These are phyloP conservation scores for Osedax fenrisi DNA, from an alignment of 2,888 invertebrate genomes.

Conservation along the genomic window DNA sequence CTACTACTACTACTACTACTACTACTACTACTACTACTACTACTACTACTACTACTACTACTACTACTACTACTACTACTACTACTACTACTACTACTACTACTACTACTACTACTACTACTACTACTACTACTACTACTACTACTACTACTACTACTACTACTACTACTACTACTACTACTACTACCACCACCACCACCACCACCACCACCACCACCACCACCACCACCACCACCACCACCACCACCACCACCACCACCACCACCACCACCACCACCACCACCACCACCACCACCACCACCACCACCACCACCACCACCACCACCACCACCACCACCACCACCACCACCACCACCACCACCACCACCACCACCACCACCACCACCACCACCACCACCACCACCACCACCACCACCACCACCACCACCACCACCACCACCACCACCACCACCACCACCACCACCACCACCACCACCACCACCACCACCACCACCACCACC, in stretches of 20 bases:
- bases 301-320: constrained; percentile 2
- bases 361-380: constrained; percentile 2
- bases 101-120: background rate
- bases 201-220: constrained; percentile 2
- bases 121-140: background rate
- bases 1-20: background rate
- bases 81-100: background rate
- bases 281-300: constrained; percentile 2
- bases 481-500: constrained; percentile 2
- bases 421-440: constrained; percentile 2
- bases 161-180: background rate
- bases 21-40: background rate
- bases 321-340: constrained; percentile 2
- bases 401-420: constrained; percentile 2
- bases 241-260: constrained; percentile 2
- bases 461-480: constrained; percentile 2
- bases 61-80: background rate
- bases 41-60: background rate
- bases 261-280: constrained; percentile 2
- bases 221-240: constrained; percentile 2
- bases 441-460: constrained; percentile 2
- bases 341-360: constrained; percentile 2
- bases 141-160: background rate
- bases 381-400: constrained; percentile 2
- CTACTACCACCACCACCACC: background rate